Evolutionary conservation across 2,113 vertebrate genomes (phyloP).

Genomic region (Myanophis thanlyinensis): DNA sequence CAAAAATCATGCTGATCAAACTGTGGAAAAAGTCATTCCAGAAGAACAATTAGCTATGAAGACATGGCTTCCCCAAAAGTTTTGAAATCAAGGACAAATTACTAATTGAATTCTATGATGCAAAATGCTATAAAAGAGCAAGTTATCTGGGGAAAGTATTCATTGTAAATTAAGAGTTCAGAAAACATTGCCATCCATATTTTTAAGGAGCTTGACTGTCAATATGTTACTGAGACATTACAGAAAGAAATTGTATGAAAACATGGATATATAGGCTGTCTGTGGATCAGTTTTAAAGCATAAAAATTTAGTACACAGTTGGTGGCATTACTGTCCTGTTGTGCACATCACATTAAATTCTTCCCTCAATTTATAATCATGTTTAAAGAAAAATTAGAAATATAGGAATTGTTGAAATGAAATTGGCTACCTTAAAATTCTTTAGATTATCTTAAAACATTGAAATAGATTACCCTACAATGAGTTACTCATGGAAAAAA

Average conservation of each 20-base stretch:
- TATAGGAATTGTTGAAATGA: constrained; percentile 51
- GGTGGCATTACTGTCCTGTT: constrained; percentile 40
- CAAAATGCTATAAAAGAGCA: constrained; percentile 79
- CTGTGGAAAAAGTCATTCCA: constrained; percentile 89
- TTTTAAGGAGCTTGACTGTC: constrained; percentile 85
- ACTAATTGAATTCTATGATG: constrained; percentile 90
- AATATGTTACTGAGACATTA: constrained; percentile 86
- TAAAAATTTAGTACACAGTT: constrained; percentile 51
- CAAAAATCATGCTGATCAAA: constrained; percentile 86
- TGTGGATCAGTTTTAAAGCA: constrained; percentile 84
- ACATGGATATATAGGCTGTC: constrained; percentile 91
- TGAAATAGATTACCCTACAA: not conserved
- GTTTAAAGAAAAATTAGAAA: constrained; percentile 73
- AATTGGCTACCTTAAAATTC: not conserved
- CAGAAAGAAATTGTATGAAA: constrained; percentile 87
- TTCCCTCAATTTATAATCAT: constrained; percentile 54
- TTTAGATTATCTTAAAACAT: not conserved
- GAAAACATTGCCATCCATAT: constrained; percentile 87
- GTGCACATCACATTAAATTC: constrained; percentile 48
- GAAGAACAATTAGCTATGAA: constrained; percentile 82
- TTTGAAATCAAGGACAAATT: constrained; percentile 95
- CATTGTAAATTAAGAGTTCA: constrained; percentile 80
- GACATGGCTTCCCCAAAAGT: constrained; percentile 92
- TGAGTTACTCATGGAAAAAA: not conserved
- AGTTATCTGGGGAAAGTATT: constrained; percentile 84